Conservation (phyloP, 2,113 vertebrate species). For the Lepus europaeus region DNA sequence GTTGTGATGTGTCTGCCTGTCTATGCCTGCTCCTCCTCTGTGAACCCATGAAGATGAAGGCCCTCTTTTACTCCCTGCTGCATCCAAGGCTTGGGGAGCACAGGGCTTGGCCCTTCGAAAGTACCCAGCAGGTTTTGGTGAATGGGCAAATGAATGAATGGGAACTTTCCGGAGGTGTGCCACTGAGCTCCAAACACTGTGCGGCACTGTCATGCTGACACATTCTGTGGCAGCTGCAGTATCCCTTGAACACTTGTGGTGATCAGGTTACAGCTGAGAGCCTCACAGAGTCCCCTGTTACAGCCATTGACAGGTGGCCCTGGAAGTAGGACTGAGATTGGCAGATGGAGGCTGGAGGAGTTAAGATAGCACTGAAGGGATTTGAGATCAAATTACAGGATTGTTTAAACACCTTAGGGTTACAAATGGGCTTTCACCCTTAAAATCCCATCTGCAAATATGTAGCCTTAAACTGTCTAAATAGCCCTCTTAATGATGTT, state of each 20-base stretch:
- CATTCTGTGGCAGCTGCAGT: slow-evolving; percentile 56
- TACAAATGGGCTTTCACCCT: slow-evolving; percentile 70
- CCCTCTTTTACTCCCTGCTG: neutral
- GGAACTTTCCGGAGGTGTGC: neutral
- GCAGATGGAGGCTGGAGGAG: slow-evolving; percentile 30
- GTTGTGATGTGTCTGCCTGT: neutral
- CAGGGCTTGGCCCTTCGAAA: neutral
- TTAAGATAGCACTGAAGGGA: slow-evolving; percentile 27
- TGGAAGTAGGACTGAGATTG: neutral
- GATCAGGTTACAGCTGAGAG: slow-evolving; percentile 42
- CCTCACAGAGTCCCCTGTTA: slow-evolving; percentile 26
- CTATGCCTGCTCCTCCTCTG: neutral
- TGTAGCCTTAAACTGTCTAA: slow-evolving; percentile 67
- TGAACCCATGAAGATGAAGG: neutral
- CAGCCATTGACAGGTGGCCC: slow-evolving; percentile 57
- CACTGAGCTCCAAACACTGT: neutral
- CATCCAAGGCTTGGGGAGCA: neutral
- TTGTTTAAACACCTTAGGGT: slow-evolving; percentile 70
- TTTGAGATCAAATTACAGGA: slow-evolving; percentile 69
- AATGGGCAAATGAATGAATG: slow-evolving; percentile 49
- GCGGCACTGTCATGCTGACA: neutral
- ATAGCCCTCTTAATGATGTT: slow-evolving; percentile 63
- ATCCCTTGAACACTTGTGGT: slow-evolving; percentile 49
- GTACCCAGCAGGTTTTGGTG: neutral
- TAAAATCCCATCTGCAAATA: slow-evolving; percentile 76